These are phyloP conservation scores for Pemphigus obesinymphae DNA, from an alignment of 1,140 invertebrate species.

Conservation along the genomic window DNA sequence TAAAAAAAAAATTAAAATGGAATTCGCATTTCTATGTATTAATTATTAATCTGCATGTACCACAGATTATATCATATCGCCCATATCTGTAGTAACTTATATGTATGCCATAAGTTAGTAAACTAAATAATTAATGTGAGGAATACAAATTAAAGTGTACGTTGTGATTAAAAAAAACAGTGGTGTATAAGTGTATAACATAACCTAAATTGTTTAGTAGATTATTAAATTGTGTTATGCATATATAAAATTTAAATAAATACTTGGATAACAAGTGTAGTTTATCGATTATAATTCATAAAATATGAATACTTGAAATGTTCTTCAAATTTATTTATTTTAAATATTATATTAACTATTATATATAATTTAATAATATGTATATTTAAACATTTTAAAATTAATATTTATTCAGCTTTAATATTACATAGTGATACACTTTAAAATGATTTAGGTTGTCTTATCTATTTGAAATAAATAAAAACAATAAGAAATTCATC, in stretches of 20 bases:
- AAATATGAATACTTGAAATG: too few species aligned
- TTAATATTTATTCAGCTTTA: too few species aligned
- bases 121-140: not conserved
- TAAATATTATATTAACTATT: not conserved
- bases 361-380: too few species aligned
- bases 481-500: too few species aligned
- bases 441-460: too few species aligned
- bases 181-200: not conserved
- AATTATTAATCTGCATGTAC: not conserved
- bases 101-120: not conserved
- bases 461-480: too few species aligned
- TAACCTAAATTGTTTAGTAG: not conserved
- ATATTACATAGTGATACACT: too few species aligned
- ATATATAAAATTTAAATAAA: not conserved
- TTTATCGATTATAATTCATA: too few species aligned
- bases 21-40: not conserved
- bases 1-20: not conserved
- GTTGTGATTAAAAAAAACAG: not conserved
- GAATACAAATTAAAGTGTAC: not conserved
- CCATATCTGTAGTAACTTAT: not conserved
- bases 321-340: not conserved
- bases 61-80: not conserved
- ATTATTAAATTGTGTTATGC: not conserved
- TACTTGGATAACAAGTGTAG: too few species aligned
- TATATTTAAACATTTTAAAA: too few species aligned